Percentiles rank a stretch among this genome's conserved stretches.
Conservation (phyloP, 2,888 invertebrate genomes). For the Parochlus steinenii region DNA sequence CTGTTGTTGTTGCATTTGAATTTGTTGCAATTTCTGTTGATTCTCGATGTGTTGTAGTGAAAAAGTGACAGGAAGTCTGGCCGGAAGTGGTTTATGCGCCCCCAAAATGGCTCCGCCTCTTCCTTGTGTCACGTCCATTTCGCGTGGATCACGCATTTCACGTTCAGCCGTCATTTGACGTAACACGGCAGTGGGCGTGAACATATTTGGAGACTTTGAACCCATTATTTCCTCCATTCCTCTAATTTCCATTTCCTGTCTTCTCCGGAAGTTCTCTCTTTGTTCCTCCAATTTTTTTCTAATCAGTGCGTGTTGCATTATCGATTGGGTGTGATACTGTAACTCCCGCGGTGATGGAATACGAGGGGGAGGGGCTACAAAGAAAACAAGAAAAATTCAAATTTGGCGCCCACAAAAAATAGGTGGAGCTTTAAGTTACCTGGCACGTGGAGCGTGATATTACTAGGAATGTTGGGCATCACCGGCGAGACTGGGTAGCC, state of each 20-base stretch:
- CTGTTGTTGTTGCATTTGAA: constrained; percentile 17
- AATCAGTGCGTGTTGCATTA: constrained; percentile 71
- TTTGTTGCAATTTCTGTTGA: constrained; percentile 17
- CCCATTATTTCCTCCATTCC: too few species aligned
- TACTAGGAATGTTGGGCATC: constrained; percentile 47
- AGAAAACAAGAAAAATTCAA: constrained; percentile 14
- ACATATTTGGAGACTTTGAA: constrained; percentile 63
- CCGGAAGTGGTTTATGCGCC: too few species aligned
- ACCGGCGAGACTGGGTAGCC: constrained; percentile 56
- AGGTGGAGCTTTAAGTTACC: constrained; percentile 29
- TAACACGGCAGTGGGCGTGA: constrained; percentile 86
- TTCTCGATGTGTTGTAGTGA: constrained; percentile 10
- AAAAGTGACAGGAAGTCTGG: too few species aligned
- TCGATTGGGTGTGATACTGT: constrained; percentile 69
- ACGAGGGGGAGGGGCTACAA: constrained; percentile 46
- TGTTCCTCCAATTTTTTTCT: constrained; percentile 83
- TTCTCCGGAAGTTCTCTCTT: constrained; percentile 64
- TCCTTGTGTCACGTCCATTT: too few species aligned
- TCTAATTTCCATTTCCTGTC: constrained; percentile 52
- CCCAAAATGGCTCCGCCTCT: too few species aligned
- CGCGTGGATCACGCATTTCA: constrained; percentile 38
- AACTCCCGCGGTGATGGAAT: constrained; percentile 73
- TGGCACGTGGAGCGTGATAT: constrained; percentile 46
- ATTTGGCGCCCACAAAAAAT: constrained; percentile 3
- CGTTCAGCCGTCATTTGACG: constrained; percentile 90